Evolutionary conservation across 2,113 vertebrate species (phyloP), one percentile per base, ranked within the genome.

Genomic region (Narcine bancroftii): DNA sequence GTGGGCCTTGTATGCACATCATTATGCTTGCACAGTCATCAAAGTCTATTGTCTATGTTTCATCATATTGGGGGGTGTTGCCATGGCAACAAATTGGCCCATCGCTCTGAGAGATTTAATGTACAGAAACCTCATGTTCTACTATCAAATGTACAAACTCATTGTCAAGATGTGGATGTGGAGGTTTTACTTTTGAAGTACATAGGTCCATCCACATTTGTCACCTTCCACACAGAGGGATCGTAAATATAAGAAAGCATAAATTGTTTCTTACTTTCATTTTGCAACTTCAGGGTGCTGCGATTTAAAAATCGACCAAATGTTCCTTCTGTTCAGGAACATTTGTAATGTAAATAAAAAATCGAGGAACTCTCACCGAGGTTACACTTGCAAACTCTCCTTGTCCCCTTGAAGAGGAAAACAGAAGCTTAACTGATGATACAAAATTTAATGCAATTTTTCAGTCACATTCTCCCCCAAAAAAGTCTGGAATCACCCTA

Each of bases 1-100:
- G 81, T 87, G 81, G 77, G 81, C 81, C 56, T 87, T 87, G 56
- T 87, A 87, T 87, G 53, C 36, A 36, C 81, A 87, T 87, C 81
- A 39, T 87, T 87, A 87, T 17, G n/a, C 81, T 53, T 87, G 53
- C 81, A 87, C 81, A 87, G 81, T 36, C 81, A 63, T 87, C 81
- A 63, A 53, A 87, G 81, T 87, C 53, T 87, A 87, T 87, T 87
- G n/a, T 60, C 42, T 33, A 39, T 91, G 42, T 91, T 66, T 69
- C 81, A 63, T 69, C 21, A 45, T 69, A 39, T 66, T 47, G 89
- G 89, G 11, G 36, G 33, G 42, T 69, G 33, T 91, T 91, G 89
- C 63, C 39, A 91, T 91, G 89, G 42, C 89, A 69, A 69, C 63
- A 69, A 1, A 91, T 36, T 29, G 89, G 15, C 42, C 65, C 69